A percentile compares a stretch with the other conserved stretches of the same genome.
These are phyloP conservation scores for Dissostichus mawsoni DNA, from an alignment of 2,113 vertebrate genomes.

Conservation along the genomic window DNA sequence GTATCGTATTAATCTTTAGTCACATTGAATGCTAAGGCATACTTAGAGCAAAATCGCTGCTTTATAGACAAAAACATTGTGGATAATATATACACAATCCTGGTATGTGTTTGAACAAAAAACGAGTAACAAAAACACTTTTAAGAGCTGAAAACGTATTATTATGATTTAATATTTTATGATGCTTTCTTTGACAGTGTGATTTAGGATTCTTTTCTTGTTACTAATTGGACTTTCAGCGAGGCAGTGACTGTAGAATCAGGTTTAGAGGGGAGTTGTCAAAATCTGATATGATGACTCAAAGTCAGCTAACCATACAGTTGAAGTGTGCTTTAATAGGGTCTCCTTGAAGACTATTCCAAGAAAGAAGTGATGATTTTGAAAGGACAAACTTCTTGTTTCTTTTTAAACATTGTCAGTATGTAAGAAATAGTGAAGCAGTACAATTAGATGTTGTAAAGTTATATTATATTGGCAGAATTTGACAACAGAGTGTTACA, in stretches of 20 bases:
- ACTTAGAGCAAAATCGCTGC: not conserved
- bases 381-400: conserved; percentile 21
- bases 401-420: conserved; percentile 25
- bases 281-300: conserved; percentile 70
- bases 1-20: not conserved
- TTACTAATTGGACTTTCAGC: conserved; percentile 70
- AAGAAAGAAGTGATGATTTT: conserved; percentile 17
- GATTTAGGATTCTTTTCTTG: conserved; percentile 18
- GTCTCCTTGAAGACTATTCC: conserved; percentile 56
- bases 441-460: not conserved
- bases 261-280: conserved; percentile 67
- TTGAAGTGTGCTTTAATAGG: conserved; percentile 74
- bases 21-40: not conserved
- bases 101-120: not conserved
- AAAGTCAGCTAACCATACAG: conserved; percentile 73
- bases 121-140: not conserved
- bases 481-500: not conserved
- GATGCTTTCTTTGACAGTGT: conserved; percentile 7
- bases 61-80: not conserved
- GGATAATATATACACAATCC: not conserved
- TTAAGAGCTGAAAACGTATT: not conserved
- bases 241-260: conserved; percentile 44
- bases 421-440: conserved; percentile 4
- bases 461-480: not conserved
- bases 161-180: not conserved